These are phyloP conservation scores for Phodopus roborovskii DNA, from an alignment of 2,113 vertebrate species.

Conservation along the genomic window DNA sequence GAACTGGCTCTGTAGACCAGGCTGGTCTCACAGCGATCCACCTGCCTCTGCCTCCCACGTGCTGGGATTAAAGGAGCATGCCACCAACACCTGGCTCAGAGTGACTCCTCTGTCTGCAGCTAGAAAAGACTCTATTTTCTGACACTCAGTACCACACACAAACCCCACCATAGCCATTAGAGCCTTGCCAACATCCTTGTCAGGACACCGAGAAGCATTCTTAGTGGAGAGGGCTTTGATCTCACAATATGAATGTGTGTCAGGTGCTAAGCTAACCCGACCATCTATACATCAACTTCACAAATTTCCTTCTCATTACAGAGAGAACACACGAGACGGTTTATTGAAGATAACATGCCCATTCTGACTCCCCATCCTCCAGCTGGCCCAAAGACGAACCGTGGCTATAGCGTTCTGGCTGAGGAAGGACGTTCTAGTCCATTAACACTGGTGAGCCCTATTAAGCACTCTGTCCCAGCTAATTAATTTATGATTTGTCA, in stretches of 20 bases:
- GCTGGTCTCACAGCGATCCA: no score
- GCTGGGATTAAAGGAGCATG: no score
- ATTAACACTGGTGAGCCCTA: conserved; percentile 87
- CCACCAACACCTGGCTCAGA: no score
- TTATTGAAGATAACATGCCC: conserved; percentile 81
- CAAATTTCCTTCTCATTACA: conserved; percentile 78
- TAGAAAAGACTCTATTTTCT: background rate
- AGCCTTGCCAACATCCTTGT: background rate
- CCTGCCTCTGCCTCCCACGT: no score
- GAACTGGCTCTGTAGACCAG: no score
- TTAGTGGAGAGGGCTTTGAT: background rate
- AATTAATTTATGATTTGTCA: conserved; percentile 43
- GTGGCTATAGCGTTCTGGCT: conserved; percentile 75
- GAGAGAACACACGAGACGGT: conserved; percentile 85
- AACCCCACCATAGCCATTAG: background rate
- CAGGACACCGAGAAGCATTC: background rate
- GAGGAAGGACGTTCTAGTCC: conserved; percentile 83
- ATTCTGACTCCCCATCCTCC: conserved; percentile 90
- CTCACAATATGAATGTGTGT: background rate
- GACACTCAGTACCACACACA: background rate
- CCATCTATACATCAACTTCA: background rate
- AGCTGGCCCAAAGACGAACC: conserved; percentile 75
- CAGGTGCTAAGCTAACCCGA: background rate
- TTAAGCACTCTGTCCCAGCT: background rate
- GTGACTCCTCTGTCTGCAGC: background rate